Evolutionary conservation across 2,113 vertebrate genomes (phyloP).

Genomic region (Rhagologus leucostigma): DNA sequence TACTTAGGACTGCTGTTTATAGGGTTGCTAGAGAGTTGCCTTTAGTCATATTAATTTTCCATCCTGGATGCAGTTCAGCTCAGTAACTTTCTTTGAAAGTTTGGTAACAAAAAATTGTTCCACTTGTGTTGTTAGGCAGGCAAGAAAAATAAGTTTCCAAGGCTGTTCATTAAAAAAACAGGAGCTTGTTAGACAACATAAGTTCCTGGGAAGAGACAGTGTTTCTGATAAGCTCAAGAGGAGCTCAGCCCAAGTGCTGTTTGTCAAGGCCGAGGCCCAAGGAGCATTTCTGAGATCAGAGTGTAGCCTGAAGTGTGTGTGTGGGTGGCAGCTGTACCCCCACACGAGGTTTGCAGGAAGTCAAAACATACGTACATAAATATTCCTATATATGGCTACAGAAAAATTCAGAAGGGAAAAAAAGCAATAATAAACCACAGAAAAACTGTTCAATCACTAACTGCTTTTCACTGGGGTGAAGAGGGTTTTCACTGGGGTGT

Average conservation of each 20-base stretch:
- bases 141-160: not conserved
- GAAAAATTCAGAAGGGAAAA: not conserved
- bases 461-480: not conserved
- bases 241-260: not conserved
- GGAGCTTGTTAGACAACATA: not conserved
- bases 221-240: not conserved
- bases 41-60: not conserved
- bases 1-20: not conserved
- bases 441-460: not conserved
- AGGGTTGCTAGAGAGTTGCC: not conserved
- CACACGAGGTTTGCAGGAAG: not conserved
- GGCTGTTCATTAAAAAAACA: not conserved
- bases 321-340: not conserved
- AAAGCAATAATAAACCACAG: not conserved
- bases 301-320: not conserved
- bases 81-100: not conserved
- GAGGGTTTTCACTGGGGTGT: not conserved
- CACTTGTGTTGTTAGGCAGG: not conserved
- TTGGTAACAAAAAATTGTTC: not conserved
- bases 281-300: not conserved
- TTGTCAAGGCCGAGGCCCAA: fast-evolving
- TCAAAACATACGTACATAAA: not conserved
- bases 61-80: not conserved
- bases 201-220: not conserved
- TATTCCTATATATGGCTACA: not conserved